A percentile compares a stretch with the other conserved stretches of the same genome.
Conservation (phyloP, 1,140 invertebrate species). For the Drosophila orosa region DNA sequence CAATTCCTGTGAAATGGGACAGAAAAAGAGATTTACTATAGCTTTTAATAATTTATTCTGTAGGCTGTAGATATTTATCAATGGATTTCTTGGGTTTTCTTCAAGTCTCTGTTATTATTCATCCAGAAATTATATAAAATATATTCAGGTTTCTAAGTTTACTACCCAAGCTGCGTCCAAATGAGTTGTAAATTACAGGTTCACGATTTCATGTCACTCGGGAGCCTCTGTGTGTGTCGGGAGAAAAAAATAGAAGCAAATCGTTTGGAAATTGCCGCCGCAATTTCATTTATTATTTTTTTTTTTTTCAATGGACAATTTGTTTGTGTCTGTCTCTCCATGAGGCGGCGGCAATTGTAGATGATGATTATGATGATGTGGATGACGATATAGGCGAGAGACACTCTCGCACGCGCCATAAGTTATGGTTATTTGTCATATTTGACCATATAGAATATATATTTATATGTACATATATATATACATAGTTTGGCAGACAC, state of each 20-base stretch:
- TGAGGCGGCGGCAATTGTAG: slow-evolving; percentile 34
- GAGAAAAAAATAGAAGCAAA: slow-evolving; percentile 17
- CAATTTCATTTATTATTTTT: slow-evolving; percentile 61
- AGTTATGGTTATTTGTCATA: slow-evolving; percentile 49
- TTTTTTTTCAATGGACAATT: slow-evolving; percentile 63
- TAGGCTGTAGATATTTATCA: not conserved
- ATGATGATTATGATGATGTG: slow-evolving; percentile 33
- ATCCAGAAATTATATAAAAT: not conserved
- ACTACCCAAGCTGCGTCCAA: slow-evolving; percentile 30
- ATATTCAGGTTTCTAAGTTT: slow-evolving; percentile 30
- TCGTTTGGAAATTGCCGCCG: slow-evolving; percentile 71
- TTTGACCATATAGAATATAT: slow-evolving; percentile 43
- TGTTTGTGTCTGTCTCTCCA: slow-evolving; percentile 64
- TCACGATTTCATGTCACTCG: slow-evolving; percentile 62
- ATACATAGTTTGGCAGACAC: slow-evolving; percentile 12
- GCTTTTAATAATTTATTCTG: not conserved
- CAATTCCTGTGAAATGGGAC: slow-evolving; percentile 1
- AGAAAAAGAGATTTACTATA: not conserved
- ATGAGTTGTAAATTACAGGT: slow-evolving; percentile 74
- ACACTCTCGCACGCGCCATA: slow-evolving; percentile 60
- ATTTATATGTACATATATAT: not conserved
- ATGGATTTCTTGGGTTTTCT: too few species aligned
- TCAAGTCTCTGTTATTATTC: not conserved
- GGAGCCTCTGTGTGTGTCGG: not conserved
- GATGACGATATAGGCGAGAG: slow-evolving; percentile 10